phyloP scores from a whole-genome alignment of 2,888 invertebrate species.

The Leptura quadrifasciata region DNA sequence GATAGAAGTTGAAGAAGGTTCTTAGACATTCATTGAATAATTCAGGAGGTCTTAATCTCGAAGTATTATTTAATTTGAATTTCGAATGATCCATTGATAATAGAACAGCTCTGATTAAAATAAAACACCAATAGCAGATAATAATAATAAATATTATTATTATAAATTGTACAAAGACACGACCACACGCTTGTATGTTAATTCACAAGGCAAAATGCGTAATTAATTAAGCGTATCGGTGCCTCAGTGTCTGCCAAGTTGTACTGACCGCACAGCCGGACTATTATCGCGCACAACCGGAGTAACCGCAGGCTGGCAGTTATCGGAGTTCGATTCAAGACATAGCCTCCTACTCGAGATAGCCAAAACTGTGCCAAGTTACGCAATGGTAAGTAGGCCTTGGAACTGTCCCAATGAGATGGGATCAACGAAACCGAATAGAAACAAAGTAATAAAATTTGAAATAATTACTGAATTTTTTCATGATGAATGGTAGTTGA shows the following conservation, averaged over 20 bases:
- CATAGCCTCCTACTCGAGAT: conserved; percentile 29
- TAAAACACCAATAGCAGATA: too few relatives aligned
- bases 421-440: conserved; percentile 17
- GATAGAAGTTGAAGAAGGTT: too few relatives aligned
- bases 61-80: too few relatives aligned
- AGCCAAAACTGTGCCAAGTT: conserved; percentile 30
- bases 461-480: background rate
- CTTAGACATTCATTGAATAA: too few relatives aligned
- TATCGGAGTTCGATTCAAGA: conserved; percentile 12
- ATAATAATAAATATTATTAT: too few relatives aligned
- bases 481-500: background rate
- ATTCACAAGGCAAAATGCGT: background rate
- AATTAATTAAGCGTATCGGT: conserved; percentile 17
- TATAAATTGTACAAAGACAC: too few relatives aligned
- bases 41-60: too few relatives aligned
- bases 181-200: background rate
- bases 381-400: conserved; percentile 29
- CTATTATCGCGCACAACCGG: background rate
- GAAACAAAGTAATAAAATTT: background rate
- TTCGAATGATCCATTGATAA: too few relatives aligned
- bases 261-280: conserved; percentile 12
- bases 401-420: conserved; percentile 17
- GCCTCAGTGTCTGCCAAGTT: conserved; percentile 19
- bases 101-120: too few relatives aligned
- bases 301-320: conserved; percentile 9